Base-by-base conservation (phyloP, 2,113 vertebrate species). In the Halcyon senegalensis region DNA sequence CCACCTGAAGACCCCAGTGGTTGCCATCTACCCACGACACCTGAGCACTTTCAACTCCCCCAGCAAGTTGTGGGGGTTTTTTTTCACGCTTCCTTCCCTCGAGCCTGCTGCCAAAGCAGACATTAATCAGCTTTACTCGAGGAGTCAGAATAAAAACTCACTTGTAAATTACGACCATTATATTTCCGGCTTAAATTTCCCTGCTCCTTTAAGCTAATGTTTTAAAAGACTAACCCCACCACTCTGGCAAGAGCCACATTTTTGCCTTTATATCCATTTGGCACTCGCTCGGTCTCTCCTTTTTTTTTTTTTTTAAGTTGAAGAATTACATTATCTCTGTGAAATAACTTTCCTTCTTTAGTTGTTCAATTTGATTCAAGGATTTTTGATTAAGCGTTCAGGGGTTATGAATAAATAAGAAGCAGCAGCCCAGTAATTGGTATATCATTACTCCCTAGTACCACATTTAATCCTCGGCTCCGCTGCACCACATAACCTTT, bases 331-430 rank as follows among this genome's bases (percentile, higher is more conserved):
- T 93, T 95, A 93, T 85, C 93, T 96, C 62, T 90, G 84, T 91
- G 95, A 97, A 98, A 98, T 97, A 98, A 98, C 94, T 97, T 98
- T 98, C 91, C 88, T 95, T 96, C 95, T 98, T 97, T 96, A 97
- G 96, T 97, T 97, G 96, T 96, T 98, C 97, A 93, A 46, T 98
- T 97, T 97, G 96, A 97, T 97, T 97, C 96, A 97, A 96, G 90
- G 88, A 97, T 97, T 98, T 98, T 98, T 98, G 98, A 98, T 98
- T 97, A 98, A 98, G 97, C 95, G 84, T 98, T 97, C 96, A 92
- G 94, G 93, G 97, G 93, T 97, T 97, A 97, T 97, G 96, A 98
- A 98, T 98, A 98, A 98, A 98, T 97, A 98, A 98, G 96, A 96
- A 89, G 59, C 94, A 97, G 96, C 86, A 96, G 97, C 95, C 78